phyloP scores from a whole-genome alignment of 2,797 vertebrate species.

The Meda fulgida region DNA sequence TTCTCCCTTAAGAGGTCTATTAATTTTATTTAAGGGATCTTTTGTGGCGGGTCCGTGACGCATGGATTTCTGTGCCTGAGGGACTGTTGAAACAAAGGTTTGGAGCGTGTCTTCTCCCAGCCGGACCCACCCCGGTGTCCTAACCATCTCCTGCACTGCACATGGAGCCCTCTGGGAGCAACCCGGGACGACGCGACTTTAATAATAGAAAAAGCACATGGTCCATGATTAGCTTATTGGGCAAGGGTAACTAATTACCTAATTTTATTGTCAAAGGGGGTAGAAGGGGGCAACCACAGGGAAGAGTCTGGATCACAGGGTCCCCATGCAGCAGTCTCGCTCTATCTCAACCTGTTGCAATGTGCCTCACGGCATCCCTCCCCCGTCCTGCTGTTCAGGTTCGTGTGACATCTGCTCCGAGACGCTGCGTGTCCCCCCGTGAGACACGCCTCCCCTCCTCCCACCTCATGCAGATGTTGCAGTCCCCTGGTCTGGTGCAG shows the following conservation, averaged over 20 bases:
- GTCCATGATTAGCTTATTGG: slow-evolving; percentile 81
- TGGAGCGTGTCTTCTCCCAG: slow-evolving; percentile 46
- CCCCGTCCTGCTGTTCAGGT: slow-evolving; percentile 82
- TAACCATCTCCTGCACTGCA: slow-evolving; percentile 13
- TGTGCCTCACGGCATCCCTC: slow-evolving; percentile 71
- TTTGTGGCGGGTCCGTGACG: slow-evolving; percentile 33
- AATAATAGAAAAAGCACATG: slow-evolving; percentile 70
- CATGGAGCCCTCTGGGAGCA: slow-evolving; percentile 59
- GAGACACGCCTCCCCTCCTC: slow-evolving; percentile 76
- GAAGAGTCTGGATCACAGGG: slow-evolving; percentile 59
- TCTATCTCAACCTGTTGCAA: slow-evolving; percentile 70
- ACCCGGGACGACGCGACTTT: slow-evolving; percentile 67
- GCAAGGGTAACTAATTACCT: slow-evolving; percentile 79
- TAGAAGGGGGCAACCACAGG: slow-evolving; percentile 58
- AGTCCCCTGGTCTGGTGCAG: slow-evolving; percentile 87
- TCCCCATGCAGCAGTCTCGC: slow-evolving; percentile 68
- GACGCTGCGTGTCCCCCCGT: slow-evolving; percentile 79
- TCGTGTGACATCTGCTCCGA: slow-evolving; percentile 93
- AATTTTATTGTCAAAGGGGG: slow-evolving; percentile 79
- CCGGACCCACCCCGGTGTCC: neutral
- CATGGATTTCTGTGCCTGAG: slow-evolving; percentile 54
- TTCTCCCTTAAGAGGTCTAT: slow-evolving; percentile 25
- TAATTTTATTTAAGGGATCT: slow-evolving; percentile 27
- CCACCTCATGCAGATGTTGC: slow-evolving; percentile 92
- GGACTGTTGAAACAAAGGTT: slow-evolving; percentile 12